Evolutionary conservation across 2,888 invertebrate genomes (phyloP), one percentile per base, ranked within the genome.

Genomic region (Lapara coniferarum): DNA sequence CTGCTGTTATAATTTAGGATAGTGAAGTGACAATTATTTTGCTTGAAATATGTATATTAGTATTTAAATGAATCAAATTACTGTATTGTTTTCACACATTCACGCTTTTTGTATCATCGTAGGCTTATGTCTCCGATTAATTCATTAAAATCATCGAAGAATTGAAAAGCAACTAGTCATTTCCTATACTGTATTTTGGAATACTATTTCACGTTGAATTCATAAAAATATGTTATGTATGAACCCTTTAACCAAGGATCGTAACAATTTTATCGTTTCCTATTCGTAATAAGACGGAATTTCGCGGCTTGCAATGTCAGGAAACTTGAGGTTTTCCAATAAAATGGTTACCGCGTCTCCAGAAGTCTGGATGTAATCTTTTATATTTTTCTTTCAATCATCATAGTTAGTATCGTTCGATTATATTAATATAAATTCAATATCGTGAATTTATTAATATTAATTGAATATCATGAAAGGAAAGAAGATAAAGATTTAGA

Each of bases 181-280:
- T 10, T 10, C 44, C 8, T 44, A 1, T n/a, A 58, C 8, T 8
- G 10, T 44, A 37, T 10, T 46, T 10, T 46, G 3, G 10, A 49
- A 19, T 12, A 49, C 19, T 63, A 49, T 49, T 19, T 49, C 10
- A 13, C 5, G 8, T 49, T 19, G 49, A 12, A 19, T 63, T 19
- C 7, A 63, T 49, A 63, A 63, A 49, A 63, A 2, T 49, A 0
- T 7, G 37, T 37, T 10, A 46, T 63, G 19, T 46, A 63, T 59
- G 49, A 49, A 63, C 49, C 63, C 63, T 63, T 63, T 63, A 63
- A 63, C 63, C 63, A 63, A 63, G 49, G 49, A 63, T 63, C 63
- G 63, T 63, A 49, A 63, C 46, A 13, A 6, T 49, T 49, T 63
- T 49, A 63, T 49, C 49, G 63, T 49, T 63, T 63, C 46, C 63